These are phyloP conservation scores for Danaus chrysippus DNA, from an alignment of 2,888 invertebrate genomes.

Conservation along the genomic window DNA sequence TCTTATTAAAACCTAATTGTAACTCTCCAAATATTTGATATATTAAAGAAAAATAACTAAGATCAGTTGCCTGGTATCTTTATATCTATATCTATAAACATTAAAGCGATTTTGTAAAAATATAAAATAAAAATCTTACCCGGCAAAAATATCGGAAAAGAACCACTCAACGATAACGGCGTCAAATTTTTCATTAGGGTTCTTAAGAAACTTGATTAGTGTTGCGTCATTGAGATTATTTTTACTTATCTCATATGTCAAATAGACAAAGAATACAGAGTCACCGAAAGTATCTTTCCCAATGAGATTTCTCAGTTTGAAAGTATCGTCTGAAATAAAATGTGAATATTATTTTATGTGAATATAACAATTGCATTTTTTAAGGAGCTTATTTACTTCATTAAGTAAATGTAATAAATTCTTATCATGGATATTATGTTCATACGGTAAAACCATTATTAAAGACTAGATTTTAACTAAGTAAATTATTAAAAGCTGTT, in stretches of 20 bases:
- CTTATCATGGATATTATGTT: background rate
- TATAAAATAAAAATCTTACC: constrained; percentile 34
- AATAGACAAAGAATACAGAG: constrained; percentile 39
- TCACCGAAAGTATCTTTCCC: constrained; percentile 43
- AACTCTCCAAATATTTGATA: too few relatives aligned
- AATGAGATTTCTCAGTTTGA: constrained; percentile 46
- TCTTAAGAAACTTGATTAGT: constrained; percentile 41
- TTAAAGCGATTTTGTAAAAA: background rate
- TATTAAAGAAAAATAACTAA: too few relatives aligned
- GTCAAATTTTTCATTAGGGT: constrained; percentile 52
- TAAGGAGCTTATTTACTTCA: background rate
- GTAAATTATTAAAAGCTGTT: too few relatives aligned
- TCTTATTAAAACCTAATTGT: too few relatives aligned
- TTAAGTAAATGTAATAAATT: background rate
- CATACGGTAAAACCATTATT: too few relatives aligned
- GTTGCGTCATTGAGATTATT: constrained; percentile 38
- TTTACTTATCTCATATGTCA: constrained; percentile 40
- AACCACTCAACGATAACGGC: constrained; percentile 57
- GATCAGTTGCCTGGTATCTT: too few relatives aligned
- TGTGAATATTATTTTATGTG: background rate
- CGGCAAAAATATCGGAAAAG: constrained; percentile 45
- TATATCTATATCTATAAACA: too few relatives aligned
- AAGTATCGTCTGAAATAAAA: constrained; percentile 42
- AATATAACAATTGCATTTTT: constrained; percentile 2
- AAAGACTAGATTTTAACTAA: too few relatives aligned